Evolutionary conservation across 2,888 invertebrate genomes (phyloP).

Genomic region (Pomacea canaliculata): DNA sequence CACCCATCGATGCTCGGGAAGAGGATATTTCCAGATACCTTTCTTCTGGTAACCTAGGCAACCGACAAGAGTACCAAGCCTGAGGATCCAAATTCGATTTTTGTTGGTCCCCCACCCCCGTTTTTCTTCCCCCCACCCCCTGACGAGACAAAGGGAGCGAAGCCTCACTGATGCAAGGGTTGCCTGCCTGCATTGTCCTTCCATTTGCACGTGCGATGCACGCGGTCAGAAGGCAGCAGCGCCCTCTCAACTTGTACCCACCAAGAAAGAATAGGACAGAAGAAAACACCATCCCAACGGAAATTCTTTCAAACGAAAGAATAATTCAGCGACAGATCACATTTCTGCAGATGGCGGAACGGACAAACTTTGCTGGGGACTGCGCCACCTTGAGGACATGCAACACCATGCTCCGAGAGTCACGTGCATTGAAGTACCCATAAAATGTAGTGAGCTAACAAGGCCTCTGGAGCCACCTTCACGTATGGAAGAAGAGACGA

Average conservation of each 20-base stretch:
- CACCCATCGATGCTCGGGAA: too few species aligned
- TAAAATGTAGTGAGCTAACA: too few species aligned
- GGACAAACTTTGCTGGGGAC: background rate
- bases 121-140: background rate
- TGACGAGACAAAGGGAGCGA: constrained; percentile 1
- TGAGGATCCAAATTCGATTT: constrained; percentile 9
- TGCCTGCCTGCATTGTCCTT: constrained; percentile 5
- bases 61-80: background rate
- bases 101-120: background rate
- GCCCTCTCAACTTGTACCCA: background rate
- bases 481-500: too few species aligned
- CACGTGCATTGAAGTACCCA: too few species aligned
- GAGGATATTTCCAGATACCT: background rate
- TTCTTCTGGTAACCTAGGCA: constrained; percentile 10
- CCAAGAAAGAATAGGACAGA: too few species aligned
- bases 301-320: too few species aligned
- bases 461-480: too few species aligned
- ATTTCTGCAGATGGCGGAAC: too few species aligned
- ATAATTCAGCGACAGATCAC: too few species aligned
- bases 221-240: constrained; percentile 1
- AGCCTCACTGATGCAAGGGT: background rate
- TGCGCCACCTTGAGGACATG: too few species aligned
- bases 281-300: too few species aligned
- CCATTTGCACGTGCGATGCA: constrained; percentile 3
- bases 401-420: too few species aligned